Evolutionary conservation across 2,888 invertebrate genomes (phyloP).

Genomic region (Arge pagana): DNA sequence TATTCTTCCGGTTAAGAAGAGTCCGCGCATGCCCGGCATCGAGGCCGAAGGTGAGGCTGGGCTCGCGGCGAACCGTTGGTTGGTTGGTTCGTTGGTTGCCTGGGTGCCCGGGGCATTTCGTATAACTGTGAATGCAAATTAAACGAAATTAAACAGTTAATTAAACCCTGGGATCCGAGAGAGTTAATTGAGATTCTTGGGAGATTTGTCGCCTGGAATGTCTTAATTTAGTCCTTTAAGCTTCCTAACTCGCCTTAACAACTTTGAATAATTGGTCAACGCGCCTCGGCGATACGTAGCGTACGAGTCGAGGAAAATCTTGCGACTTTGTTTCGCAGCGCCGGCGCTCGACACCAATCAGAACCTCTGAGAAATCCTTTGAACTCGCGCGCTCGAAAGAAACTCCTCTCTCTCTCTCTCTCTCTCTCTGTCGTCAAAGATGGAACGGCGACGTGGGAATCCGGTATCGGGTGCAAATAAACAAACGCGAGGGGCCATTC

Average conservation of each 20-base stretch:
- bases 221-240: slow-evolving; percentile 59
- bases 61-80: too few species aligned
- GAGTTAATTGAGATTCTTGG: slow-evolving; percentile 60
- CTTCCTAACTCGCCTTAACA: slow-evolving; percentile 58
- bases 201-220: slow-evolving; percentile 59
- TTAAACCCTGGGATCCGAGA: slow-evolving; percentile 41
- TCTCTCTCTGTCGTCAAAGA: background rate
- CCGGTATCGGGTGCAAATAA: too few species aligned
- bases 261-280: slow-evolving; percentile 59
- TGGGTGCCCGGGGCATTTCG: slow-evolving; percentile 28
- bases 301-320: slow-evolving; percentile 1
- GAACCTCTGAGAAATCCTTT: background rate
- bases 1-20: too few species aligned
- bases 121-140: slow-evolving; percentile 53
- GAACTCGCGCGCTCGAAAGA: background rate
- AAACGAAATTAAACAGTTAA: slow-evolving; percentile 58
- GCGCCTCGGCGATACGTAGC: slow-evolving; percentile 36
- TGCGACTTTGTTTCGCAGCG: background rate
- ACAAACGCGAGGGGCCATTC: too few species aligned
- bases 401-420: background rate
- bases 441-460: too few species aligned
- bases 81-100: too few species aligned
- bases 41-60: too few species aligned
- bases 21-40: too few species aligned
- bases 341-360: too few species aligned